These are phyloP conservation scores for Ptychochromis oligacanthus DNA, from an alignment of 2,113 vertebrate genomes.

Conservation along the genomic window DNA sequence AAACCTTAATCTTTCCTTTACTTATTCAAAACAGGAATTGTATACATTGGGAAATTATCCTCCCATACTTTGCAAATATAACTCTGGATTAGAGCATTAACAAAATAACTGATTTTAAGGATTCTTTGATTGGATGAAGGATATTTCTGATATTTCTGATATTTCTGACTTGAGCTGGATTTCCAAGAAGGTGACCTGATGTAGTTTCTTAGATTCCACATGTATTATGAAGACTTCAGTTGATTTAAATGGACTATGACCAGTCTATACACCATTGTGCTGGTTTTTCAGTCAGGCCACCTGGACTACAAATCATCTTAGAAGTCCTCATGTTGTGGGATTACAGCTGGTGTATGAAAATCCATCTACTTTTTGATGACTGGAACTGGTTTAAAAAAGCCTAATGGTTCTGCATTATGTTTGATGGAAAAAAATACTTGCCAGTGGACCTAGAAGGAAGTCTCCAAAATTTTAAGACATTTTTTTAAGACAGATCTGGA, in stretches of 20 bases:
- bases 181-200: neutral
- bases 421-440: neutral
- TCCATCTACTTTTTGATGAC: neutral
- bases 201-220: neutral
- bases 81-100: neutral
- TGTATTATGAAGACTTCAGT: neutral
- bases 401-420: neutral
- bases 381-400: neutral
- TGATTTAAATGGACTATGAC: neutral
- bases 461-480: neutral
- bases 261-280: neutral
- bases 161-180: constrained; percentile 13
- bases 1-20: neutral
- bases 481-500: neutral
- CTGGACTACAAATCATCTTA: neutral
- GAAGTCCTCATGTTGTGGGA: neutral
- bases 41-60: neutral
- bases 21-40: neutral
- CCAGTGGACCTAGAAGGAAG: neutral
- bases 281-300: neutral
- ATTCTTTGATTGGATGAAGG: neutral
- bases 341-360: neutral
- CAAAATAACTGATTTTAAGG: neutral
- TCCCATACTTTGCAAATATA: neutral
- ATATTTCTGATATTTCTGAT: neutral